Conservation (phyloP, 2,797 vertebrate species). For the Chanos chanos region DNA sequence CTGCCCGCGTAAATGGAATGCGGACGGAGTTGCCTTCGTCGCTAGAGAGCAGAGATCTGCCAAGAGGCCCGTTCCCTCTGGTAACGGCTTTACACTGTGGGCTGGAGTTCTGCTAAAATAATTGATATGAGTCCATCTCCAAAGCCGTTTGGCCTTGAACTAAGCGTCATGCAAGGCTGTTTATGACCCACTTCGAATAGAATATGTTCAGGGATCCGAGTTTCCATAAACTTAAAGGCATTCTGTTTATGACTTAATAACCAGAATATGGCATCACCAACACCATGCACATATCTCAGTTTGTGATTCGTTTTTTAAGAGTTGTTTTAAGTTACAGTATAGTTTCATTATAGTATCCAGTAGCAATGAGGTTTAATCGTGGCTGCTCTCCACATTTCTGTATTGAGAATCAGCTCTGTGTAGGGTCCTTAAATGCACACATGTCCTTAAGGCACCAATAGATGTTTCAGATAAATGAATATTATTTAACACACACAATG, state of each 20-base stretch:
- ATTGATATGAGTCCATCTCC: constrained; percentile 34
- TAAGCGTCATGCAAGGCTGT: constrained; percentile 38
- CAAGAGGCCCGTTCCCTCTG: constrained; percentile 23
- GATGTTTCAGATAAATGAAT: no score
- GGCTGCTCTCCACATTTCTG: no score
- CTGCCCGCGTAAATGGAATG: constrained; percentile 3
- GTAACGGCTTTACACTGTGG: constrained; percentile 29
- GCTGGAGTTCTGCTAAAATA: constrained; percentile 38
- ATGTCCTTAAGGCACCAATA: no score
- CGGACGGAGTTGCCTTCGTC: constrained; percentile 10
- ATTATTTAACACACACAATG: no score
- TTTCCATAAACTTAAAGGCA: constrained; percentile 37
- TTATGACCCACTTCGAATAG: constrained; percentile 40
- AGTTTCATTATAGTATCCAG: no score
- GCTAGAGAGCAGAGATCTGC: constrained; percentile 26
- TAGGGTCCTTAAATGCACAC: no score
- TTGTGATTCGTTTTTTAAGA: constrained; percentile 19
- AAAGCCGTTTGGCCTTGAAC: constrained; percentile 42
- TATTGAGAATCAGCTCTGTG: no score
- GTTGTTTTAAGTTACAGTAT: no score
- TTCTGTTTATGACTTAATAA: constrained; percentile 34
- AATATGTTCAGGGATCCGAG: constrained; percentile 31
- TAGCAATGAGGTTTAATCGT: no score
- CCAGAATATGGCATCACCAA: constrained; percentile 28
- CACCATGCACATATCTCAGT: constrained; percentile 32